phyloP scores from a whole-genome alignment of 2,797 vertebrate species.

The Rhinichthys osculus region DNA sequence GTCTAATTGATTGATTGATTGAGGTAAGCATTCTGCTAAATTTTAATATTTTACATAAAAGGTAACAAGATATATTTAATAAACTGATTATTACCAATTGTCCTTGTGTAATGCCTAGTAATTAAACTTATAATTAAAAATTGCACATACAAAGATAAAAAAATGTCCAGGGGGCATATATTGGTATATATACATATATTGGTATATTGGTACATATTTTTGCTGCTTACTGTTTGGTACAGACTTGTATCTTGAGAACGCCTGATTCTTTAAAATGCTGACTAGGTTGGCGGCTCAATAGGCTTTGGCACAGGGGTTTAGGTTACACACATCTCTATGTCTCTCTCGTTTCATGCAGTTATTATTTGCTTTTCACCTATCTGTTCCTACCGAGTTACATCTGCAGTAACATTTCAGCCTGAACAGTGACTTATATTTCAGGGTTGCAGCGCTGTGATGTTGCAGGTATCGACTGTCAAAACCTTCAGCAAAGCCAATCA shows the following conservation, averaged over 20 bases:
- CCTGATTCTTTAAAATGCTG: neutral
- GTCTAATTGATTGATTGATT: too few species aligned
- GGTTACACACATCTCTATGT: neutral
- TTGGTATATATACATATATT: neutral
- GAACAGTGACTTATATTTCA: conserved; percentile 29
- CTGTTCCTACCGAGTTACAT: neutral
- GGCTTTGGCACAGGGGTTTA: neutral
- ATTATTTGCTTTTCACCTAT: neutral
- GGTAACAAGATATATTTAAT: neutral
- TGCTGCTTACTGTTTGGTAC: neutral
- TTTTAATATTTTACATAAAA: neutral
- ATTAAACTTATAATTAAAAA: neutral
- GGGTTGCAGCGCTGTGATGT: neutral
- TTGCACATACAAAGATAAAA: neutral
- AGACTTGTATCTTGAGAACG: neutral
- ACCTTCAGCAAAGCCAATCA: conserved; percentile 1
- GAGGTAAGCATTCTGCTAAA: neutral
- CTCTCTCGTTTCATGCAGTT: neutral
- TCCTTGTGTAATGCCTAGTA: too few species aligned
- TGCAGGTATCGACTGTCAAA: conserved; percentile 27
- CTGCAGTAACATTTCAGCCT: conserved; percentile 15
- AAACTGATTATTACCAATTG: too few species aligned
- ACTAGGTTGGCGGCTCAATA: neutral
- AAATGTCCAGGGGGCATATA: neutral
- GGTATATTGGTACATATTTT: neutral